Evolutionary conservation across 2,797 vertebrate species (phyloP).

Genomic region (Tauraco hartlaubi): DNA sequence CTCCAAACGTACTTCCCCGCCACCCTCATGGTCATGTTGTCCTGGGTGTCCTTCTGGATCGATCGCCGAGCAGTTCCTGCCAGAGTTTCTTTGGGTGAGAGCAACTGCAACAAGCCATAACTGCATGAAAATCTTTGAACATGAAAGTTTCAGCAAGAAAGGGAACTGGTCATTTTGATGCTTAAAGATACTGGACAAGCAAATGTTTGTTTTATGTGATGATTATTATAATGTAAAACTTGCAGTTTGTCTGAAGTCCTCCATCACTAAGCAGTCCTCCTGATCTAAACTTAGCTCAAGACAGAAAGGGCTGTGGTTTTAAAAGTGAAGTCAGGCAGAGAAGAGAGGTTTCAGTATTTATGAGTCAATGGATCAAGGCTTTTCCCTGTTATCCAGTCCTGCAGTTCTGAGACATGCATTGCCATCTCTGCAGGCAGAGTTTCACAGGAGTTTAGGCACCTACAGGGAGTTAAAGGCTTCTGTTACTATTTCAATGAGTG

Average conservation of each 20-base stretch:
- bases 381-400: background rate
- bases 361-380: background rate
- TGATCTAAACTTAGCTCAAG: background rate
- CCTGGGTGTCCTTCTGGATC: slow-evolving; percentile 99
- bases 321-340: background rate
- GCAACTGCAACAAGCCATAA: background rate
- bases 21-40: slow-evolving; percentile 95
- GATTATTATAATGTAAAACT: background rate
- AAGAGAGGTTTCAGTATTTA: background rate
- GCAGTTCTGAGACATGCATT: background rate
- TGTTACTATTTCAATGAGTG: background rate
- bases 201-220: background rate
- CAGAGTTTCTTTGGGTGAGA: slow-evolving; percentile 92
- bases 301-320: background rate
- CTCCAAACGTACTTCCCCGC: slow-evolving; percentile 96
- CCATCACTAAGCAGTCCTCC: background rate
- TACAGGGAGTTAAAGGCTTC: background rate
- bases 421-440: background rate
- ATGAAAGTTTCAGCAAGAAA: background rate
- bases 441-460: background rate
- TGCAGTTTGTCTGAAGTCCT: background rate
- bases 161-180: background rate
- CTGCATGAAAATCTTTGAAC: background rate
- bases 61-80: slow-evolving; percentile 93
- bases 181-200: background rate